phyloP scores from a whole-genome alignment of 2,113 vertebrate species.

The Thryonomys swinderianus region DNA sequence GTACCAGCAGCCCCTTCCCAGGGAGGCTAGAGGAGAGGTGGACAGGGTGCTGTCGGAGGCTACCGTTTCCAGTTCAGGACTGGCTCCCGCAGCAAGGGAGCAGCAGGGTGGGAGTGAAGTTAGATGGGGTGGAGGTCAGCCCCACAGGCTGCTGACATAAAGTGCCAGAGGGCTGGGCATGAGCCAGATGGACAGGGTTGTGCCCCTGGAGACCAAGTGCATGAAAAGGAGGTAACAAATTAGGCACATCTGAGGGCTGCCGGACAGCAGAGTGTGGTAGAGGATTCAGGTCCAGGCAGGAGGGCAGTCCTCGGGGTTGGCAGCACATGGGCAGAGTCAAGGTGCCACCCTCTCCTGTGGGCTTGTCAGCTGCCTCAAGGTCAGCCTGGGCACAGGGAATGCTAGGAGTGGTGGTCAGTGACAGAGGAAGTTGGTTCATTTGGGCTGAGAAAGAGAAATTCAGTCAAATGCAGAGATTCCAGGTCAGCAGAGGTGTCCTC shows the following conservation, averaged over 20 bases:
- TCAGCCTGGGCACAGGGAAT: neutral
- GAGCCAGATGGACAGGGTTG: neutral
- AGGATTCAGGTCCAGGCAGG: neutral
- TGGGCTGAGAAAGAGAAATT: neutral
- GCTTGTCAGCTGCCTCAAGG: neutral
- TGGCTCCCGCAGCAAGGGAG: neutral
- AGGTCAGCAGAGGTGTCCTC: neutral
- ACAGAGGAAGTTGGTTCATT: neutral
- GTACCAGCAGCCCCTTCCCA: neutral
- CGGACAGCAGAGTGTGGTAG: neutral
- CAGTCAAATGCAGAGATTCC: neutral
- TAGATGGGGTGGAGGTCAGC: neutral
- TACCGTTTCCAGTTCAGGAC: neutral
- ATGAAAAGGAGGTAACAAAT: neutral
- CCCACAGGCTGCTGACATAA: neutral
- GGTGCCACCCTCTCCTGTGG: neutral
- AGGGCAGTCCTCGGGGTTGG: no score
- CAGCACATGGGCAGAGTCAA: neutral
- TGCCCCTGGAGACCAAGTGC: neutral
- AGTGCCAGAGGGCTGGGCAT: neutral
- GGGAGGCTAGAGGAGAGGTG: neutral
- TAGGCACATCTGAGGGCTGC: neutral
- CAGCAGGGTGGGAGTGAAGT: rapidly evolving
- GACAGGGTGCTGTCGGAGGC: neutral
- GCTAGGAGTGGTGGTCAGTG: neutral